Evolutionary conservation across 2,113 vertebrate genomes (phyloP), one percentile per base, ranked within the genome.

Genomic region (Deroptyus accipitrinus): DNA sequence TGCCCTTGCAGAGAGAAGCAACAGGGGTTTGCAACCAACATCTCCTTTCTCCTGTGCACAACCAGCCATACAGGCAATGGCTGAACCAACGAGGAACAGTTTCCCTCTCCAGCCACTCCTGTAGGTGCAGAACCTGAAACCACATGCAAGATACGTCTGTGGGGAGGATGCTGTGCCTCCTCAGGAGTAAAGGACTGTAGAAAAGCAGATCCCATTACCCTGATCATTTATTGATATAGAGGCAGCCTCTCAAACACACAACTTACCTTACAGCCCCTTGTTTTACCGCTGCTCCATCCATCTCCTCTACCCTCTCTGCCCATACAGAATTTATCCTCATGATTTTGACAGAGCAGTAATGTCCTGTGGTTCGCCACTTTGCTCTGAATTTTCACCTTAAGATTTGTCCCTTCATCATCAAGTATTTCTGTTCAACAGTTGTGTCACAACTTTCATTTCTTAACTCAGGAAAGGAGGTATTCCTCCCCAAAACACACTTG

Each of bases 31-130:
- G 46, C 61, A 39, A 31, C 48, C 81, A 59, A 8, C 31, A 19
- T 3, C 80, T 77, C 54, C 79, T 48, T 35, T 48, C 64, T 55
- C 28, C 46, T 11, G 12, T 1, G 17, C 27, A 23, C 55, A 17
- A 31, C 13, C 76, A 17, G 42, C 48, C 4, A 2, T 2, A 22
- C 16, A 33, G 39, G 42, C 22, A 17, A 25, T 2, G 2, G 49
- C 48, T 8, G 30, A 35, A 7, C 0, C 4, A 11, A 33, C 1
- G 2, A 0, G 28, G 28, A 51, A 68, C 33, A 59, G 25, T 13
- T 54, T 80, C 62, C 48, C 35, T 12, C 48, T 33, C 54, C 57
- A 46, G 28, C 24, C 8, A 3, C 30, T 70, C 57, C 48, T 37
- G 33, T 33, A 11, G 41, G 20, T 3, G 9, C 52, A 37, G 52